Evolutionary conservation across 2,797 vertebrate genomes (phyloP).

Genomic region (Lutjanus argentimaculatus): DNA sequence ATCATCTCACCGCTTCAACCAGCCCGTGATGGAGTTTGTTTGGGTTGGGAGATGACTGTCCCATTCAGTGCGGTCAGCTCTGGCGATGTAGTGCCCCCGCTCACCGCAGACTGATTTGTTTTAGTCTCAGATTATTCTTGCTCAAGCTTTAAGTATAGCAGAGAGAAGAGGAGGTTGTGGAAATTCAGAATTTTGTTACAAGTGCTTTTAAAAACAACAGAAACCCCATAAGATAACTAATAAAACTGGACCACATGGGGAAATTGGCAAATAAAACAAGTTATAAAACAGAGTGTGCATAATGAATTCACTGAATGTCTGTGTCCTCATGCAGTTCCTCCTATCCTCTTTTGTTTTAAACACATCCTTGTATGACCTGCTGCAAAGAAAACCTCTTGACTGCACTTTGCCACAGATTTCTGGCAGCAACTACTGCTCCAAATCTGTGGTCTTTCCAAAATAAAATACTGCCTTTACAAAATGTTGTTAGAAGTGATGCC

Average conservation of each 20-base stretch:
- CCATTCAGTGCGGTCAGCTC: conserved; percentile 49
- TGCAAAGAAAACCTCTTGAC: conserved; percentile 22
- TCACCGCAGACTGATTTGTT: conserved; percentile 56
- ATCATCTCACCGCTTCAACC: conserved; percentile 36
- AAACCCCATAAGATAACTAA: conserved; percentile 6
- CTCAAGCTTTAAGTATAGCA: conserved; percentile 29
- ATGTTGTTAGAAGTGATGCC: conserved; percentile 20
- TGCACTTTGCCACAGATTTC: conserved; percentile 15
- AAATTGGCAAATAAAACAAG: conserved; percentile 26
- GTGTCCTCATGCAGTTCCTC: not conserved
- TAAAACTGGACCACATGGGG: not conserved
- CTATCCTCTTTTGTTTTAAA: conserved; percentile 19
- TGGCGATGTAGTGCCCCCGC: conserved; percentile 31
- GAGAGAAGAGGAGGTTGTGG: conserved; percentile 15
- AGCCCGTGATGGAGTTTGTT: conserved; percentile 54
- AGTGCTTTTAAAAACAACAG: conserved; percentile 23
- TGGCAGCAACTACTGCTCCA: not conserved
- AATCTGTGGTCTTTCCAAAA: conserved; percentile 33
- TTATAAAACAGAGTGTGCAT: conserved; percentile 3
- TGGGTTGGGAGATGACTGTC: conserved; percentile 43
- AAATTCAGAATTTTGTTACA: conserved; percentile 18
- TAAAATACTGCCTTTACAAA: conserved; percentile 30
- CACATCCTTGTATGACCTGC: conserved; percentile 19
- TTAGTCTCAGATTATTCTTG: conserved; percentile 49
- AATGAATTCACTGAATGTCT: conserved; percentile 3